Percentiles rank a stretch among this genome's conserved stretches.
phyloP scores from a whole-genome alignment of 2,888 invertebrate species.

The Leucania comma region DNA sequence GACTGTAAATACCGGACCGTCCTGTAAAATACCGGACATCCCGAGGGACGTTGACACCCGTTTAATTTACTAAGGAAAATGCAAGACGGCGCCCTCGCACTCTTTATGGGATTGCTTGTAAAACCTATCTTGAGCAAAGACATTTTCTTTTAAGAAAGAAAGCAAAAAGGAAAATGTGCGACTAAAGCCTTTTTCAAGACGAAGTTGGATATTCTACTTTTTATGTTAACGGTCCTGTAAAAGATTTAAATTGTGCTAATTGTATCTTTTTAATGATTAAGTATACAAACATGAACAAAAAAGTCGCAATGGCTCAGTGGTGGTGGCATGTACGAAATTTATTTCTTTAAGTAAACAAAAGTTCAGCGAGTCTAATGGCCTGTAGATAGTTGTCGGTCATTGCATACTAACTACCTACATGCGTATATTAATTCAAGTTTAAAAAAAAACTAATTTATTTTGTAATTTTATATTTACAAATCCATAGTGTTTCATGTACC shows the following conservation, averaged over 20 bases:
- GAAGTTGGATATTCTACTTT: constrained; percentile 10
- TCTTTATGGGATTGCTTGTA: constrained; percentile 54
- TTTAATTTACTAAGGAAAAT: constrained; percentile 60
- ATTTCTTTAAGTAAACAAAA: too few relatives aligned
- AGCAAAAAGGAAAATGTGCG: constrained; percentile 8
- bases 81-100: constrained; percentile 33
- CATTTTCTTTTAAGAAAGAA: constrained; percentile 38
- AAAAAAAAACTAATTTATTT: too few relatives aligned
- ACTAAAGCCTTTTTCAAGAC: constrained; percentile 3
- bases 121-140: constrained; percentile 32
- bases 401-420: too few relatives aligned
- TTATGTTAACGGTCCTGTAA: not conserved
- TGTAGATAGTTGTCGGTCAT: too few relatives aligned
- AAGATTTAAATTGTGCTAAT: constrained; percentile 7
- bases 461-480: too few relatives aligned
- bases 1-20: constrained; percentile 32
- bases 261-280: not conserved
- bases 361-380: too few relatives aligned
- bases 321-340: too few relatives aligned
- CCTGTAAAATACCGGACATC: constrained; percentile 40
- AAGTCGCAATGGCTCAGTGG: too few relatives aligned
- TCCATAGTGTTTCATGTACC: too few relatives aligned
- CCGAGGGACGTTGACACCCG: constrained; percentile 46
- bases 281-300: not conserved
- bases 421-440: too few relatives aligned